Percentiles rank a stretch among this genome's conserved stretches.
Evolutionary conservation across 2,113 vertebrate species (phyloP).

Genomic region (Numenius arquata): DNA sequence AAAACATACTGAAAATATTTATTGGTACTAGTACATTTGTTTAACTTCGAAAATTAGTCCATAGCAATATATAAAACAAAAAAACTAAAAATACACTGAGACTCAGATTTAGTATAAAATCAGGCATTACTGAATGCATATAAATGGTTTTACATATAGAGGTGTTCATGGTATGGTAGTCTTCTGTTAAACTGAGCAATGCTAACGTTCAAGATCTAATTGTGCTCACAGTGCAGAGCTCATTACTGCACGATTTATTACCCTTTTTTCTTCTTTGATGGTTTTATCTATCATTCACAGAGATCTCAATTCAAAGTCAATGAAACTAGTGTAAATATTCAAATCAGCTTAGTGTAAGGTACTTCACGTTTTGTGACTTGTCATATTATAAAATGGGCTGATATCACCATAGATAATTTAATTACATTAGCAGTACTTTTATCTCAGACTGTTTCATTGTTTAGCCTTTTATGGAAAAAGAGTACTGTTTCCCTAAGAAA

Average conservation of each 20-base stretch:
- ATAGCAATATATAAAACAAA: background rate
- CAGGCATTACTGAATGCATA: background rate
- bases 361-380: background rate
- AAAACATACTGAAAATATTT: background rate
- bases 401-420: background rate
- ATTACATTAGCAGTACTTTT: background rate
- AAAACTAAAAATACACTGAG: background rate
- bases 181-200: background rate
- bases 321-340: background rate
- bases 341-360: background rate
- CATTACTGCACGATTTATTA: background rate
- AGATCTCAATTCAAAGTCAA: background rate
- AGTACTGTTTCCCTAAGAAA: background rate
- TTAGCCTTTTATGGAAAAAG: background rate
- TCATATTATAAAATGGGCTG: background rate
- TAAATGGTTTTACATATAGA: background rate
- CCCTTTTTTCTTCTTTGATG: background rate
- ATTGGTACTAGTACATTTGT: background rate
- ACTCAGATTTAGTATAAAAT: background rate
- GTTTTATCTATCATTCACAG: background rate
- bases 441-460: background rate
- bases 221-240: background rate
- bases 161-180: background rate
- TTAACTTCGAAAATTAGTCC: background rate
- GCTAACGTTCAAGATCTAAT: background rate